Conservation (phyloP, 2,113 vertebrate genomes). For the Laticauda laticaudata region DNA sequence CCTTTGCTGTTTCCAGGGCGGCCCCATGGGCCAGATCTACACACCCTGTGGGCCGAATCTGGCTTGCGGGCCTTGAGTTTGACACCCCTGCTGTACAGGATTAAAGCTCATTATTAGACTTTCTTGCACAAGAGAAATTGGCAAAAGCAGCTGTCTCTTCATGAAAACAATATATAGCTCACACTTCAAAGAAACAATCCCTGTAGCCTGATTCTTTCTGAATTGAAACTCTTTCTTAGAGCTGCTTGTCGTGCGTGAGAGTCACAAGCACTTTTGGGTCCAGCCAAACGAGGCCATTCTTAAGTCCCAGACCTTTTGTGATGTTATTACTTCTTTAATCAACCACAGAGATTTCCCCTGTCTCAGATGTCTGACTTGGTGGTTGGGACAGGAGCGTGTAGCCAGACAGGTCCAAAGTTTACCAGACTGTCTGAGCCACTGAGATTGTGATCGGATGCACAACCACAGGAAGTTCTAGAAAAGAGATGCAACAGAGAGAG, state of each 20-base stretch:
- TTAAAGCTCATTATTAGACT: background rate
- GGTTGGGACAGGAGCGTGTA: conserved; percentile 44
- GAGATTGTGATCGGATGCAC: conserved; percentile 66
- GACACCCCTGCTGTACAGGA: background rate
- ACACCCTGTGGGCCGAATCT: too few relatives aligned
- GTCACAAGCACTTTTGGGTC: background rate
- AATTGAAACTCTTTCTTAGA: background rate
- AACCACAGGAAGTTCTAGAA: conserved; percentile 72
- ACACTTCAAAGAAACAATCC: background rate
- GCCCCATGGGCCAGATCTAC: too few relatives aligned
- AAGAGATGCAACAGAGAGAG: conserved; percentile 60
- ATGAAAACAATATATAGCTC: background rate
- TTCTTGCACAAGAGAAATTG: background rate
- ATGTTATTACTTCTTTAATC: conserved; percentile 41
- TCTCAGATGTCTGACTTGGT: conserved; percentile 66
- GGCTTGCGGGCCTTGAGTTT: too few relatives aligned
- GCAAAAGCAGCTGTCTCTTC: background rate
- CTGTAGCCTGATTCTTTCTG: background rate
- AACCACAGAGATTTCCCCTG: conserved; percentile 50
- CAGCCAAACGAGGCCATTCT: background rate
- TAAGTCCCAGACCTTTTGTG: background rate
- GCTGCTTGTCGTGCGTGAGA: background rate
- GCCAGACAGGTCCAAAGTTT: conserved; percentile 58
- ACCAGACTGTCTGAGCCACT: conserved; percentile 63
- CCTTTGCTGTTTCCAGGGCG: too few relatives aligned